Base-by-base conservation (phyloP, 1,140 invertebrate genomes). In the Drosophila orena region DNA sequence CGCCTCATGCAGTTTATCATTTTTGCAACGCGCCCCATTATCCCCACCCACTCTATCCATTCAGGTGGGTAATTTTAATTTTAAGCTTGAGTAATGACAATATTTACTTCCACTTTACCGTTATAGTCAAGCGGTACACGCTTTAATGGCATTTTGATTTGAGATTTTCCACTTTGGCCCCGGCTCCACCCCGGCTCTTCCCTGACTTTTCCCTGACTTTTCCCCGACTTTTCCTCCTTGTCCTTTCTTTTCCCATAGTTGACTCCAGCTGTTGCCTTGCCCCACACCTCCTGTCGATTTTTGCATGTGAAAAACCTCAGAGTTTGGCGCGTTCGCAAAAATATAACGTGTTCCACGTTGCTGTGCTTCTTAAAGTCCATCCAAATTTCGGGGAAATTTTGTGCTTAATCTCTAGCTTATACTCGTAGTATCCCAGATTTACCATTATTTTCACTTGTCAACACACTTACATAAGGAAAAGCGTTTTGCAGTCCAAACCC, bases 21-120 rank as follows among this genome's bases (percentile, higher is more conserved):
- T 89, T 66, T 91, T 71, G 72, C 84, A 69, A 57, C 34, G 54
- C 30, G 30, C 43, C 42, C 66, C 66, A 70, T 70, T 69, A 56
- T 57, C 42, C 50, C n/a, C 40, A 22, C 10, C 12, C 10, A 38
- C 30, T 17, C 35, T 53, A 43, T 70, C 79, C 65, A 77, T 88
- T 81, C 81, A 91, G 85, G 83, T 86, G 84, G 81, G 85, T 84
- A 90, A 91, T 90, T 91, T 91, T 84, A 91, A 91, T 91, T 90
- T 86, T 91, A 91, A 91, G 89, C 85, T 80, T 91, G 85, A 91
- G 85, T 91, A 91, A 91, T 91, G 90, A 91, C 85, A 90, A 91
- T 91, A 91, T 91, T 91, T 91, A 91, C 79, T 91, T 91, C 89
- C 78, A 88, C 84, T 89, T 83, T 64, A 62, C 62, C 83, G 66